Percentiles rank a stretch among this genome's conserved stretches.
phyloP scores from a whole-genome alignment of 2,113 vertebrate species.

The Puma concolor region DNA sequence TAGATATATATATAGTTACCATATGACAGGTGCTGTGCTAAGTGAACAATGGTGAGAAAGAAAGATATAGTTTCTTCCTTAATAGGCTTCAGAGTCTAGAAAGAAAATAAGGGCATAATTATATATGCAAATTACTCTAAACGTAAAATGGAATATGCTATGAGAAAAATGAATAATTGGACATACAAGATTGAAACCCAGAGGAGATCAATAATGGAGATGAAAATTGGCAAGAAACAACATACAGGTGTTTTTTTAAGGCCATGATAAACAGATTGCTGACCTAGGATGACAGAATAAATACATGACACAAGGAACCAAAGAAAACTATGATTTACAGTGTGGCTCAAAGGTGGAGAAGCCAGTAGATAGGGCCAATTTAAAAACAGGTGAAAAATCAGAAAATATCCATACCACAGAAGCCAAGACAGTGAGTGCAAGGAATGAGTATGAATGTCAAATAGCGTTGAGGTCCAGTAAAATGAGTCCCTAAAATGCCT shows the following conservation, averaged over 20 bases:
- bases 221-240: not conserved
- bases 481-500: not conserved
- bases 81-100: not conserved
- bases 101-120: not conserved
- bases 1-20: not conserved
- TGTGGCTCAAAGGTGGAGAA: not conserved
- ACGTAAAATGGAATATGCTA: not conserved
- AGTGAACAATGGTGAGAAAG: not conserved
- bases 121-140: not conserved
- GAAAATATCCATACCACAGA: not conserved
- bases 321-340: not conserved
- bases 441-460: not conserved
- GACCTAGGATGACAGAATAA: not conserved
- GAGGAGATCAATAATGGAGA: not conserved
- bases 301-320: not conserved
- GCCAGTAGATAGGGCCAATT: not conserved
- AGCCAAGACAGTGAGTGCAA: not conserved
- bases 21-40: not conserved
- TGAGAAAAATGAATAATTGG: slow-evolving; percentile 42
- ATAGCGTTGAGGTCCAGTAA: not conserved
- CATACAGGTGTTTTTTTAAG: not conserved
- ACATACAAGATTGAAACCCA: not conserved
- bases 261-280: not conserved
- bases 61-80: not conserved
- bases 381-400: not conserved